Evolutionary conservation across 2,888 invertebrate genomes (phyloP).

Genomic region (Ecdyonurus torrentis): DNA sequence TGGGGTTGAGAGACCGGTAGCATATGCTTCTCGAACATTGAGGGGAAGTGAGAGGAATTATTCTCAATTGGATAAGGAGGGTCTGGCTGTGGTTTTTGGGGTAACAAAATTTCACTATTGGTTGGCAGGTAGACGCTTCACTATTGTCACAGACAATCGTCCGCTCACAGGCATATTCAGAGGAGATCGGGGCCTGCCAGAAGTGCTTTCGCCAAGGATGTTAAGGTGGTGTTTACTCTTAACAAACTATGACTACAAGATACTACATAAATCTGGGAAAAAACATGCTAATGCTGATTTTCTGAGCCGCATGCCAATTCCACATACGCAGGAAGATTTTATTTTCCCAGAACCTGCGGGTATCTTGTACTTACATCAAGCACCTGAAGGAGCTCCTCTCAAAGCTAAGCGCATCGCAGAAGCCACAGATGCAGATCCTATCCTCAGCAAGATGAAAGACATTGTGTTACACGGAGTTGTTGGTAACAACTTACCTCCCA

Average conservation of each 20-base stretch:
- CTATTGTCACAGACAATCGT: conserved; percentile 23
- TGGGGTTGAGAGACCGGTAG: conserved; percentile 18
- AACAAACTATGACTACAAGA: conserved; percentile 20
- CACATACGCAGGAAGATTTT: not conserved
- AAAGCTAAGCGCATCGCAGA: not conserved
- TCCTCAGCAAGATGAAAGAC: not conserved
- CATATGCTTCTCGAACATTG: conserved; percentile 17
- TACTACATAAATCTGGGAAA: conserved; percentile 17
- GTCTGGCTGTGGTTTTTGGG: conserved; percentile 19
- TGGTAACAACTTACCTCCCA: not conserved
- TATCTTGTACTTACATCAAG: not conserved
- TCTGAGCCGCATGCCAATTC: conserved; percentile 1
- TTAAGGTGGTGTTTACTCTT: conserved; percentile 20
- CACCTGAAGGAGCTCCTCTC: not conserved
- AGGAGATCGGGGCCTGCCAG: conserved; percentile 18
- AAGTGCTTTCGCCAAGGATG: conserved; percentile 19
- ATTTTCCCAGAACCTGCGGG: conserved; percentile 1
- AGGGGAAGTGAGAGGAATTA: conserved; percentile 15
- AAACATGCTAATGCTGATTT: conserved; percentile 20
- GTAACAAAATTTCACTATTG: conserved; percentile 16
- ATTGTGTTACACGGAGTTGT: not conserved
- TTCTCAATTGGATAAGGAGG: conserved; percentile 17
- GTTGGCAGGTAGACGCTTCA: conserved; percentile 16
- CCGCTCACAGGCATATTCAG: conserved; percentile 23
- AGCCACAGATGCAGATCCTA: not conserved